Evolutionary conservation across 92 coral and sea anemone species (phyloP), one percentile per base, ranked within the genome.

Genomic region (Nematostella vectensis): DNA sequence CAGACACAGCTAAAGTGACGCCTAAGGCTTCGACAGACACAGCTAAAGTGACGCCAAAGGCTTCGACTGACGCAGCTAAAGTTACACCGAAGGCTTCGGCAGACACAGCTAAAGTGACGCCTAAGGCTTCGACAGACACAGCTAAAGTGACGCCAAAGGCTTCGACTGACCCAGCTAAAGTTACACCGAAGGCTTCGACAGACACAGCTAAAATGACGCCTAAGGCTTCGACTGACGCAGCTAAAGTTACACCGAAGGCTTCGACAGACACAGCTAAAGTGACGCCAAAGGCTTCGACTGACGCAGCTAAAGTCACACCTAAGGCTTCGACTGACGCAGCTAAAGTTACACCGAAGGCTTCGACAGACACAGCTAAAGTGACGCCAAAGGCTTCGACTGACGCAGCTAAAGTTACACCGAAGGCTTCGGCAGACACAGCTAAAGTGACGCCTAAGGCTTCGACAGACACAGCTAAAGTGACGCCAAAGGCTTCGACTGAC

Each of bases 111-210:
- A 49, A 48, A 20, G 19, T 31, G 3, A 21, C 71, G 2, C 11
- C 63, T 11, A 52, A 50, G 21, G 4, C 47, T 13, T 62, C 69
- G 20, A 25, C 19, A 20, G 22, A 23, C 22, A 23, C 27, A 3
- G 31, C 54, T 12, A 59, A 61, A 28, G 64, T 48, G 12, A 23
- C 61, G 11, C 58, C 57, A 1, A 58, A 50, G 20, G 10, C 67
- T n/a, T 58, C 68, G 19, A 43, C 17, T 23, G 27, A 18, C 3
- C n/a, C 2, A 21, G 29, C 39, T 12, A 29, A 69, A 61, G 59
- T 50, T 16, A 13, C 68, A n/a, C 25, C 67, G 3, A 31, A 27
- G 8, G 27, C 25, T 13, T 48, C 29, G 3, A 44, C n/a, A 4
- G 40, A 53, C 22, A 54, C 37, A n/a, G 43, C 4, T 21, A 38